These are phyloP conservation scores for Sarcophaga rosellei DNA, from an alignment of 2,888 invertebrate genomes.

Conservation along the genomic window DNA sequence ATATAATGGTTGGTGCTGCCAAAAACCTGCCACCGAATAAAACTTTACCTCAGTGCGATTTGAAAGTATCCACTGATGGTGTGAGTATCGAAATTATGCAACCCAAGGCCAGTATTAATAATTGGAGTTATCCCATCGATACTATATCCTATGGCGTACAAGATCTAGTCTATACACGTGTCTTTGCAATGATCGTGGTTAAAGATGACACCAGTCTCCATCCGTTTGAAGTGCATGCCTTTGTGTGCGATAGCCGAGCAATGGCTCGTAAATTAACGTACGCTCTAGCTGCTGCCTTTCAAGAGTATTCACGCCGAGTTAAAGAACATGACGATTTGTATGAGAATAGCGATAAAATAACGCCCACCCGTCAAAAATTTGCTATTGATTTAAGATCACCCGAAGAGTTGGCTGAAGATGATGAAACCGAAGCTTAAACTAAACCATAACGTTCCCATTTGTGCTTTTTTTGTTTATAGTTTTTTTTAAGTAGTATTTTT, in stretches of 20 bases:
- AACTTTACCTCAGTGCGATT: slow-evolving; percentile 88
- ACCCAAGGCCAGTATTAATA: slow-evolving; percentile 77
- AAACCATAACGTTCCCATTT: neutral
- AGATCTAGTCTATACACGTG: slow-evolving; percentile 93
- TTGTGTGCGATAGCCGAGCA: slow-evolving; percentile 92
- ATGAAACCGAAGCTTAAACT: slow-evolving; percentile 90
- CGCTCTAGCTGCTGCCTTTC: slow-evolving; percentile 92
- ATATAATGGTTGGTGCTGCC: slow-evolving; percentile 84
- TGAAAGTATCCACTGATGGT: slow-evolving; percentile 88
- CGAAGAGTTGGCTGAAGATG: slow-evolving; percentile 89
- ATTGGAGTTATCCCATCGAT: slow-evolving; percentile 87
- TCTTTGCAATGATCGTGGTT: slow-evolving; percentile 95
- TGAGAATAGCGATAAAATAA: slow-evolving; percentile 81
- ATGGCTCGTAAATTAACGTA: slow-evolving; percentile 92
- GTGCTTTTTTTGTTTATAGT: neutral
- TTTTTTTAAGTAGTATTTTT: neutral
- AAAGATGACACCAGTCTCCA: slow-evolving; percentile 84
- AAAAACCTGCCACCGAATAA: slow-evolving; percentile 86
- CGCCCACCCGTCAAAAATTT: slow-evolving; percentile 85
- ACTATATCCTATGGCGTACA: slow-evolving; percentile 95
- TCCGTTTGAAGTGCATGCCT: slow-evolving; percentile 94
- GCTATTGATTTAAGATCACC: slow-evolving; percentile 93
- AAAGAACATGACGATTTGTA: slow-evolving; percentile 83
- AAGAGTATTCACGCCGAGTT: slow-evolving; percentile 90
- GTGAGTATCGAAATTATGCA: slow-evolving; percentile 84